phyloP scores from a whole-genome alignment of 2,113 vertebrate genomes.

The Hydrochoerus hydrochaeris region DNA sequence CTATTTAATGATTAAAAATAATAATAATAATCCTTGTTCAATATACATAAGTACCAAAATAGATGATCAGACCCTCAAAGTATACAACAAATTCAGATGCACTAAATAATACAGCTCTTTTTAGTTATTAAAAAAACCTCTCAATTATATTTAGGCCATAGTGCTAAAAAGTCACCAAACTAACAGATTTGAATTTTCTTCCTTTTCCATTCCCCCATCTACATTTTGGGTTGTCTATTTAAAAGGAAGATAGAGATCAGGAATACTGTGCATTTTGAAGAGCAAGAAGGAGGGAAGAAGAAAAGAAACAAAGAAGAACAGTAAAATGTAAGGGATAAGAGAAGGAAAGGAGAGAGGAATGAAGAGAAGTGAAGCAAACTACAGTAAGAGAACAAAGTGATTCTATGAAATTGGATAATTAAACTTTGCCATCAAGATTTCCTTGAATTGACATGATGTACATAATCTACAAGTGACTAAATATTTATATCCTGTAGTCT shows the following conservation, averaged over 20 bases:
- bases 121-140: not conserved
- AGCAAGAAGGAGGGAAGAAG: not conserved
- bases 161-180: slow-evolving; percentile 10
- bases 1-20: not conserved
- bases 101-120: not conserved
- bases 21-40: not conserved
- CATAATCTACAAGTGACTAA: not conserved
- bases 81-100: not conserved
- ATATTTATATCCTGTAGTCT: not conserved
- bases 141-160: not conserved
- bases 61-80: not conserved
- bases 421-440: not conserved
- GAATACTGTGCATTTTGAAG: not conserved
- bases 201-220: not conserved
- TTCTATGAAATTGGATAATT: not conserved
- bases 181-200: not conserved
- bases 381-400: not conserved
- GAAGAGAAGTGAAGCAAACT: not conserved
- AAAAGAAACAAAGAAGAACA: not conserved
- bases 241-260: not conserved
- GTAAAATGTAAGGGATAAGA: not conserved
- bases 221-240: not conserved
- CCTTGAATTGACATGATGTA: not conserved
- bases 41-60: not conserved
- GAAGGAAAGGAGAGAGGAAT: not conserved